Conservation (phyloP, 2,797 vertebrate species). For the Enteromius argenteus region DNA sequence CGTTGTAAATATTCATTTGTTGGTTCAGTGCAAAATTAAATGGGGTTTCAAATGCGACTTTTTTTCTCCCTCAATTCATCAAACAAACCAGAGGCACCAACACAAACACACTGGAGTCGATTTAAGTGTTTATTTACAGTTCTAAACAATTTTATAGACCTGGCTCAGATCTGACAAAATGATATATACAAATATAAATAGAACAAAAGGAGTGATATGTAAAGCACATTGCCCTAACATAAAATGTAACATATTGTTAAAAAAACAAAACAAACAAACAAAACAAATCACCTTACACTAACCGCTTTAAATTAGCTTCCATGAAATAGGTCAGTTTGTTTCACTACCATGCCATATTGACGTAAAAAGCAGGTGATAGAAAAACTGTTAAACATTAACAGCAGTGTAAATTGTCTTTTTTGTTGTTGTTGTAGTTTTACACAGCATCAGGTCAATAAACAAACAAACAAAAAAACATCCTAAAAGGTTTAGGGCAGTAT, state of each 20-base stretch:
- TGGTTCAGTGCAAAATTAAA: slow-evolving; percentile 34
- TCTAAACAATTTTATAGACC: slow-evolving; percentile 74
- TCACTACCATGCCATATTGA: slow-evolving; percentile 15
- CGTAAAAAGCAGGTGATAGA: slow-evolving; percentile 39
- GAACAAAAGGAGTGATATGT: slow-evolving; percentile 74
- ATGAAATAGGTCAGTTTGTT: slow-evolving; percentile 38
- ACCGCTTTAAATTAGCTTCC: slow-evolving; percentile 36
- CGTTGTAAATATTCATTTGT: slow-evolving; percentile 37
- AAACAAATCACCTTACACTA: slow-evolving; percentile 29
- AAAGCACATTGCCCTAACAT: slow-evolving; percentile 44
- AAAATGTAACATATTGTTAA: too few species aligned
- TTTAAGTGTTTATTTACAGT: slow-evolving; percentile 79
- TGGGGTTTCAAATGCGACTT: slow-evolving; percentile 11
- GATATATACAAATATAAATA: slow-evolving; percentile 79
- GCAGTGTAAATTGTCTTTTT: slow-evolving; percentile 36
- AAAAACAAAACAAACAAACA: too few species aligned
- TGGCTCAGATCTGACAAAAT: slow-evolving; percentile 69
- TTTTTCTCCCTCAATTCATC: slow-evolving; percentile 16
- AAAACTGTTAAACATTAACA: slow-evolving; percentile 31
- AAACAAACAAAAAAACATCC: too few species aligned
- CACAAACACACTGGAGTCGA: slow-evolving; percentile 54
- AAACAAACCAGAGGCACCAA: slow-evolving; percentile 31
- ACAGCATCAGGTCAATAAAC: slow-evolving; percentile 54
- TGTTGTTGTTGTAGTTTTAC: not conserved
- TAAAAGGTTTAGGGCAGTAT: slow-evolving; percentile 21